phyloP scores from a whole-genome alignment of 2,888 invertebrate species.

The Drosophila merina region DNA sequence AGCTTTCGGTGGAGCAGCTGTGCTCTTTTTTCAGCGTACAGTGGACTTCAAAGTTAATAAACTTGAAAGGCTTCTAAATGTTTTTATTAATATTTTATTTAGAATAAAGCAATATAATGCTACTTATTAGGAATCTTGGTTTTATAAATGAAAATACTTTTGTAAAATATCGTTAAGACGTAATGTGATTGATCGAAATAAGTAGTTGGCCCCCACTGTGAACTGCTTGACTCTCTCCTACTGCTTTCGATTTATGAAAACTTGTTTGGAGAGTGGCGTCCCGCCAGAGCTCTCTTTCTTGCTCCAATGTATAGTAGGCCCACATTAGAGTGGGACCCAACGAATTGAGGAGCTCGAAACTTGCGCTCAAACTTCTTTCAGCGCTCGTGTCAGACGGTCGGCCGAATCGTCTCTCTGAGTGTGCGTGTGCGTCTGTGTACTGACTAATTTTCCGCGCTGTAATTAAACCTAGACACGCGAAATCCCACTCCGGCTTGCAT shows the following conservation, averaged over 20 bases:
- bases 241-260: constrained; percentile 54
- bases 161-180: too few species aligned
- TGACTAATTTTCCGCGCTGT: constrained; percentile 46
- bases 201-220: constrained; percentile 11
- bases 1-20: neutral
- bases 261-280: constrained; percentile 53
- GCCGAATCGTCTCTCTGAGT: constrained; percentile 76
- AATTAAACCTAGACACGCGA: constrained; percentile 70
- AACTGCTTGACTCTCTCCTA: constrained; percentile 32
- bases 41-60: neutral
- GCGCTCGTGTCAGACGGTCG: constrained; percentile 82
- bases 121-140: too few species aligned
- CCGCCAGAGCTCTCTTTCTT: constrained; percentile 10
- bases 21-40: neutral
- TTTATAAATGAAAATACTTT: too few species aligned
- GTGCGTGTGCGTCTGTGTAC: constrained; percentile 37
- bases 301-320: constrained; percentile 8
- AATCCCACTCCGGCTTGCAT: constrained; percentile 49
- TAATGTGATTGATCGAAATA: too few species aligned
- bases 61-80: neutral
- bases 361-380: constrained; percentile 72
- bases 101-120: too few species aligned
- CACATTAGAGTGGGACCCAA: constrained; percentile 4
- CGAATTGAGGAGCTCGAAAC: constrained; percentile 61
- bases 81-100: too few species aligned